Base-by-base conservation (phyloP, 1,140 invertebrate species). In the Scaptomyza graminum region DNA sequence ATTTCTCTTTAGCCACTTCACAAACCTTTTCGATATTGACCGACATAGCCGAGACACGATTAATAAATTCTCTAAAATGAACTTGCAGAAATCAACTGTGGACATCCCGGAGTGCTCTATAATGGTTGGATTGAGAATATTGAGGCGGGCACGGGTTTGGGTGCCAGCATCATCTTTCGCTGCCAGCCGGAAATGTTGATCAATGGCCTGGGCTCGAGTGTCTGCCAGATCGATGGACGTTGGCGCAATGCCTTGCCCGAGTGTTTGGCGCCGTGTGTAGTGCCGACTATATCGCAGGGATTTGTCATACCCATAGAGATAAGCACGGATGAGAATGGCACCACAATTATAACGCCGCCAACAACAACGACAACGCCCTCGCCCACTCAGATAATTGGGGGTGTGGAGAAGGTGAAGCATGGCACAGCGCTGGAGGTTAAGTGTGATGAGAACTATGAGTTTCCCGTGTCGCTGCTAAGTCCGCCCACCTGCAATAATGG, bases 51-150 rank as follows among this genome's bases (percentile, higher is more conserved):
- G 8, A 34, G 31, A 34, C 31, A 34, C 31, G 9, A 34, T 4
- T 4, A 6, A 34, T 34, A 34, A 9, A 9, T 34, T 34, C 1
- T 34, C 31, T 5, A 1, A 22, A 11, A 6, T 31, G 12, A n/a
- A 41, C 22, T 56, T 88, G 96, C 52, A 91, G 98, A 99, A 93
- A 99, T 99, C 81, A 97, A 98, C 92, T 99, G 98, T 92, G 97
- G 97, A 1, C 95, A 96, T 76, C 97, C 97, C 0, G 97, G 97
- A 4, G 94, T 95, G 16, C 93, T 99, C 1, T 97, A 96, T 93
- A 99, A 99, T 90, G 98, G 98, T 6, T 99, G 97, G 95, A 94
- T 99, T 61, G 97, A 99, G 92, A 98, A 98, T 79, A 96, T 97
- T 54, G 96, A 97, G 75, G 94, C 95, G 11, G 97, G 97, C 16